Base-by-base conservation (phyloP, 2,888 invertebrate genomes). In the Danaus chrysippus region DNA sequence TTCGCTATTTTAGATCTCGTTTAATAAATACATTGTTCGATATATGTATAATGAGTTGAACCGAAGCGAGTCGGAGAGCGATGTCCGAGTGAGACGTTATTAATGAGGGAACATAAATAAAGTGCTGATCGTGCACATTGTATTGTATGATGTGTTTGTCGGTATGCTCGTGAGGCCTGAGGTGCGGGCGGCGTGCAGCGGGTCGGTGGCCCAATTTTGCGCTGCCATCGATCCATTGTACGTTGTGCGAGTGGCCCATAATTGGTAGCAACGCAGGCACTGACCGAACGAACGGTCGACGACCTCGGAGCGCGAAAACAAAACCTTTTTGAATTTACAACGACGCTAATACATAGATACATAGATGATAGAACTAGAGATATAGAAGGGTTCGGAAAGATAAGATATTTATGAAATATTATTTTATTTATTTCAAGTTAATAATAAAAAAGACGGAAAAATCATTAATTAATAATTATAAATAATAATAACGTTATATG, bases 151-250 rank as follows among this genome's bases (percentile, higher is more conserved):
- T 5, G 23, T 34, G 23, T 34, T 34, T 34, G 23, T 34, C 23
- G 23, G 23, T 34, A 34, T 34, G 23, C 23, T 34, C 23, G 23
- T 34, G 23, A 34, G 23, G 23, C 8, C 72, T 71, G 75, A 72
- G 73, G 71, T 68, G 75, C 72, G 75, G 72, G 76, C 75, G 74
- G 76, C 71, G 74, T 68, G 76, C 78, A 78, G 76, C 69, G 67
- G 71, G 70, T 83, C 83, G 82, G 81, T 87, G 90, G 81, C 91
- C 90, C 84, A 88, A 90, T 89, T 91, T 86, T 76, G 84, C 81
- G 81, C 79, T 83, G 87, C 89, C 90, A 91, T 91, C 91, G 91
- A 91, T 91, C 91, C 90, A 91, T 91, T 91, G 91, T 91, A 84
- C 86, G 87, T 82, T 87, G 88, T 88, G 83, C 90, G 89, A 91